These are phyloP conservation scores for Lasioglossum albipes DNA, from an alignment of 1,140 invertebrate species.

Conservation along the genomic window DNA sequence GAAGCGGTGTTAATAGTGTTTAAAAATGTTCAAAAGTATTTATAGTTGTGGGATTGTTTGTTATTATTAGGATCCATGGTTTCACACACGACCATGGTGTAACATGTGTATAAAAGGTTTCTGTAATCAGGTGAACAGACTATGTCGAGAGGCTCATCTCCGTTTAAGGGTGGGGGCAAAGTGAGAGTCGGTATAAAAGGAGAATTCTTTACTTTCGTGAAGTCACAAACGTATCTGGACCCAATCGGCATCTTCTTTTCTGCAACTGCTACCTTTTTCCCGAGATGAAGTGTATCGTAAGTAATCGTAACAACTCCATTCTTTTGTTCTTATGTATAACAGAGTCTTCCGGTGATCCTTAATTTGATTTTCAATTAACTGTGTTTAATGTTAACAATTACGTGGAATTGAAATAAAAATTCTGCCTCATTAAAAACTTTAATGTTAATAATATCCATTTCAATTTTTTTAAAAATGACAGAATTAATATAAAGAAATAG, in stretches of 20 bases:
- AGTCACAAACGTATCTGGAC: conserved; percentile 70
- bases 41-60: not conserved
- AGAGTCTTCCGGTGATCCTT: not conserved
- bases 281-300: conserved; percentile 30
- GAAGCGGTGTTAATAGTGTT: no score
- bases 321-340: not conserved
- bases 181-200: conserved; percentile 80
- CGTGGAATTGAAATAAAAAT: no score
- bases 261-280: not conserved
- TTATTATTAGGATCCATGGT: not conserved
- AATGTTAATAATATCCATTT: no score
- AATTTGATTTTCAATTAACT: no score
- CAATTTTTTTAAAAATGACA: no score
- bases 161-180: conserved; percentile 71
- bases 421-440: no score
- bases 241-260: conserved; percentile 61
- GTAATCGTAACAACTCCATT: not conserved
- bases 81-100: not conserved
- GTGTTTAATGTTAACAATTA: no score
- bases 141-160: conserved; percentile 52
- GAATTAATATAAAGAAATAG: no score
- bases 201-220: conserved; percentile 76
- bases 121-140: conserved; percentile 43
- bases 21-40: not conserved
- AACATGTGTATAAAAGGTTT: conserved; percentile 29